Evolutionary conservation across 2,113 vertebrate species (phyloP), one percentile per base, ranked within the genome.

Genomic region (Pelvicachromis taeniatus): DNA sequence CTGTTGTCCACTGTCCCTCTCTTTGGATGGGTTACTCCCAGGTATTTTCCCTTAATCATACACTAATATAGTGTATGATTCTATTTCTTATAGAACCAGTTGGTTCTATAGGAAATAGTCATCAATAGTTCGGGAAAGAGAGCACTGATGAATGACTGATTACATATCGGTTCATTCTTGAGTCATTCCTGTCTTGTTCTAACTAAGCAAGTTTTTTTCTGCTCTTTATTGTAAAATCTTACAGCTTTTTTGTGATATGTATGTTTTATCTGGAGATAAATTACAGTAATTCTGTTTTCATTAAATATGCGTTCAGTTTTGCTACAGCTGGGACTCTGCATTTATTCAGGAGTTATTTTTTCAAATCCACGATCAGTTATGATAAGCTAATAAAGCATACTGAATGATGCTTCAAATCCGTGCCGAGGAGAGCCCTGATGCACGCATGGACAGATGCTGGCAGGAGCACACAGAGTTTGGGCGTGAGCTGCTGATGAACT

Each of bases 401-500:
- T 52, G 14, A 82, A 86, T 59, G 42, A 31, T 61, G 78, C 40
- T 78, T 53, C 45, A 38, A 21, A 16, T 45, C 5, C 19, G 50
- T 21, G 73, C 31, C 12, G 31, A 70, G 7, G 3, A 52, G 61
- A 81, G 50, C 21, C 29, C 70, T 45, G 77, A 78, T 33, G n/a
- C 77, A 81, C 53, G 77, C 80, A 78, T 48, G 17, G 68, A 81
- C 78, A 82, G 63, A 86, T n/a, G 63, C 70, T 85, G 55, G 80
- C 63, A 53, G 29, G 54, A 84, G 59, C 59, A 77, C 77, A 77
- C 38, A 55, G 19, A 16, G 54, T 82, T 45, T 45, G 21, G 52
- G 45, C 7, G 21, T 23, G 58, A 87, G 81, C 86, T 33, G 61
- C 80, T 40, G 81, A 89, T 88, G 87, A 86, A 87, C 83, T 92